Evolutionary conservation across 2,888 invertebrate species (phyloP), one percentile per base, ranked within the genome.

Genomic region (Sesia bembeciformis): DNA sequence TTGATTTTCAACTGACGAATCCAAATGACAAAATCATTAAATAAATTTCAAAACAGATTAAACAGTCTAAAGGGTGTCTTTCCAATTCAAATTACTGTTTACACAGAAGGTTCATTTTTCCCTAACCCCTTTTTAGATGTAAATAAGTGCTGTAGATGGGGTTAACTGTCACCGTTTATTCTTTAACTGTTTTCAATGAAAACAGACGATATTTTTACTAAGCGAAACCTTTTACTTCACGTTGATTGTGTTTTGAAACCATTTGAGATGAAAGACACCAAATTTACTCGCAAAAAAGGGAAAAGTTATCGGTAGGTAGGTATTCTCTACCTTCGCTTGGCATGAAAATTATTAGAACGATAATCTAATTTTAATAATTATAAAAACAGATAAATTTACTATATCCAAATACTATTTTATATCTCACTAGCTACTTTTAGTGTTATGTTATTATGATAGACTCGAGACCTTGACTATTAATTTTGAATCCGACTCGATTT

Each of bases 161-260:
- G 67, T 70, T 72, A 67, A 55, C 61, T 62, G 57, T 57, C 55
- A 53, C 58, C 60, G 59, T 60, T 65, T 67, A 66, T 67, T 68
- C 67, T 70, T 66, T 58, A 61, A 56, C 56, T 63, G 72, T 68
- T 75, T 67, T 63, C 64, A 65, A 57, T 65, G 66, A 71, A 64
- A 76, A 76, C 70, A 78, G 54, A 56, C 52, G 55, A 61, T 72
- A 64, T 72, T 72, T 67, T 65, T 59, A 53, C 60, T 61, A 51
- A 54, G 53, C 43, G 52, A 57, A 52, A 57, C 57, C 68, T 68
- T 72, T 74, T 68, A 72, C 68, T 71, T 72, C 67, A 69, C 66
- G 72, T 71, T 75, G 71, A 78, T 77, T 80, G 67, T 78, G 70
- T 80, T 78, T 72, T 70, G 68, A 72, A 72, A 73, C 67, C 66